phyloP scores from a whole-genome alignment of 2,797 vertebrate species.

The Hirundo rustica region DNA sequence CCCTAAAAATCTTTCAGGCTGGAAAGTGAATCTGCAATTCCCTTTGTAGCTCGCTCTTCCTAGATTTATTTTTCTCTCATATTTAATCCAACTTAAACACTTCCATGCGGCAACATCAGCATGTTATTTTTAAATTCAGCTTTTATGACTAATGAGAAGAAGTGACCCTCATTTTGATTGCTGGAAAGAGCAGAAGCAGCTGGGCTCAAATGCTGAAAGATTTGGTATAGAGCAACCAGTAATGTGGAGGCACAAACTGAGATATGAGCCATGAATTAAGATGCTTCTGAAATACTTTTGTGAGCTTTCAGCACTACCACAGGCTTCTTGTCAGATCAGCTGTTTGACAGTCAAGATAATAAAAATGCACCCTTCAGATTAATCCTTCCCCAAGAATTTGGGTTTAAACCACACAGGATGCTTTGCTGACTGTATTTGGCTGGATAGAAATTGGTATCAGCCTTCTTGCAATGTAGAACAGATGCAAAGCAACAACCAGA shows the following conservation, averaged over 20 bases:
- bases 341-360: background rate
- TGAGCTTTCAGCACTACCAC: constrained; percentile 3
- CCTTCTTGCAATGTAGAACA: background rate
- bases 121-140: constrained; percentile 52
- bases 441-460: background rate
- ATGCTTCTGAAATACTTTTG: constrained; percentile 9
- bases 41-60: constrained; percentile 45
- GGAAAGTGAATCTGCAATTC: constrained; percentile 44
- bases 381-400: background rate
- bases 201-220: constrained; percentile 19
- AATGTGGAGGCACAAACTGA: constrained; percentile 11
- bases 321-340: constrained; percentile 16
- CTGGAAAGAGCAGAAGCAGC: constrained; percentile 27
- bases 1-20: constrained; percentile 56
- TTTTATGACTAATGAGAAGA: constrained; percentile 43
- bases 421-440: background rate
- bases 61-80: constrained; percentile 32
- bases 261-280: constrained; percentile 14
- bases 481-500: background rate
- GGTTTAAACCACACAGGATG: background rate
- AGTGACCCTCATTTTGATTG: constrained; percentile 14
- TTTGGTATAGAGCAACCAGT: background rate
- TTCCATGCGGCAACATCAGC: background rate
- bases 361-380: background rate
- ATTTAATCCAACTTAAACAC: constrained; percentile 52